Conservation (phyloP, 2,113 vertebrate genomes). For the Etheostoma cragini region DNA sequence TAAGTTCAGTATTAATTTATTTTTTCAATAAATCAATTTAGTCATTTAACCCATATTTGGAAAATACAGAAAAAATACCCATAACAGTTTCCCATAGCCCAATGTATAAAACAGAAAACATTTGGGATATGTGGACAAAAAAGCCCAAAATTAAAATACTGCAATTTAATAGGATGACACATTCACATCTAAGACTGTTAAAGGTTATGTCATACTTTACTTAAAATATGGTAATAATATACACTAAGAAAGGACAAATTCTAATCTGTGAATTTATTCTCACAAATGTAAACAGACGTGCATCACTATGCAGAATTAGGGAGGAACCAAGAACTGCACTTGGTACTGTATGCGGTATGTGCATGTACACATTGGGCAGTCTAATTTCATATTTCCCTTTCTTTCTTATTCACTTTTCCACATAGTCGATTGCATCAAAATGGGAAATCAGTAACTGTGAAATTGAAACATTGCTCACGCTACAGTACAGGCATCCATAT, state of each 20-base stretch:
- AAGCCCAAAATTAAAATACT: neutral
- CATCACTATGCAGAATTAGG: neutral
- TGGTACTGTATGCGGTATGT: neutral
- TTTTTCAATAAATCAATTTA: neutral
- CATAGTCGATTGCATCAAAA: constrained; percentile 12
- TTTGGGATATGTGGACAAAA: neutral
- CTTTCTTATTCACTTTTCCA: constrained; percentile 2
- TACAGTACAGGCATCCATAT: neutral
- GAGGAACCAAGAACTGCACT: neutral
- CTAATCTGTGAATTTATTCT: neutral
- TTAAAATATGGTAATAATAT: neutral
- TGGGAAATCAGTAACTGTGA: constrained; percentile 24
- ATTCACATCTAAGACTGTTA: neutral
- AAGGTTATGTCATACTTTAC: neutral
- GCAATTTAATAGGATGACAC: neutral
- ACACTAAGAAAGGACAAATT: neutral
- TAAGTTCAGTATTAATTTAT: neutral
- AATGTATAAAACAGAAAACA: neutral
- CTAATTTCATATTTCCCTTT: neutral
- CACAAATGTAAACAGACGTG: neutral
- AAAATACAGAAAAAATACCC: neutral
- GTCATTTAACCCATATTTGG: neutral
- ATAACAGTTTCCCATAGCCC: neutral
- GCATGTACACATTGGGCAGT: neutral
- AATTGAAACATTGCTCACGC: constrained; percentile 12